These are phyloP conservation scores for Zapus hudsonius DNA, from an alignment of 2,113 vertebrate genomes.

Conservation along the genomic window DNA sequence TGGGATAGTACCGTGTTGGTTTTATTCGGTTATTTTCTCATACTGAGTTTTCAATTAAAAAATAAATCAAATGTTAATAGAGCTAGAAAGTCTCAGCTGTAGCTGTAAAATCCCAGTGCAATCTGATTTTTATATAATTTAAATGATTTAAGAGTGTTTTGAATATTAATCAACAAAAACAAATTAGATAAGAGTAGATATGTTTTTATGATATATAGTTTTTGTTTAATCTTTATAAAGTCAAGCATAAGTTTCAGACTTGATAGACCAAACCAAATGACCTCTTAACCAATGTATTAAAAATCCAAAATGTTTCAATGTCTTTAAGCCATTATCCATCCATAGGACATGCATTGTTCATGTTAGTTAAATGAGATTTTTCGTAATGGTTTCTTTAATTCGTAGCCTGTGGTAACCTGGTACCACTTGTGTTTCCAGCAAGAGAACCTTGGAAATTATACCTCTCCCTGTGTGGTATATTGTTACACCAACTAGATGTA, in stretches of 20 bases:
- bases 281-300: no score
- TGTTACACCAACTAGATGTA: no score
- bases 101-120: slow-evolving; percentile 54
- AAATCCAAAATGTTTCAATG: no score
- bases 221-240: background rate
- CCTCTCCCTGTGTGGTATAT: no score
- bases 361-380: no score
- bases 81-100: slow-evolving; percentile 53
- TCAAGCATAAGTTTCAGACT: background rate
- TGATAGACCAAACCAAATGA: background rate
- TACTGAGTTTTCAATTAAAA: slow-evolving; percentile 63
- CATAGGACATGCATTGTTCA: no score
- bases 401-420: no score
- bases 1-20: background rate
- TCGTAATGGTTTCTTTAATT: no score
- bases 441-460: no score
- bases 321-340: no score
- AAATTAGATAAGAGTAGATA: background rate
- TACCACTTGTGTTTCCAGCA: no score
- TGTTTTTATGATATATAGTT: background rate
- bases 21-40: slow-evolving; percentile 54
- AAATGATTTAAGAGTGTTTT: slow-evolving; percentile 76
- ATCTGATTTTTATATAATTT: slow-evolving; percentile 67
- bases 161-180: slow-evolving; percentile 74
- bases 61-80: slow-evolving; percentile 62